phyloP scores from a whole-genome alignment of 2,797 vertebrate genomes.

The Darevskia mixta region DNA sequence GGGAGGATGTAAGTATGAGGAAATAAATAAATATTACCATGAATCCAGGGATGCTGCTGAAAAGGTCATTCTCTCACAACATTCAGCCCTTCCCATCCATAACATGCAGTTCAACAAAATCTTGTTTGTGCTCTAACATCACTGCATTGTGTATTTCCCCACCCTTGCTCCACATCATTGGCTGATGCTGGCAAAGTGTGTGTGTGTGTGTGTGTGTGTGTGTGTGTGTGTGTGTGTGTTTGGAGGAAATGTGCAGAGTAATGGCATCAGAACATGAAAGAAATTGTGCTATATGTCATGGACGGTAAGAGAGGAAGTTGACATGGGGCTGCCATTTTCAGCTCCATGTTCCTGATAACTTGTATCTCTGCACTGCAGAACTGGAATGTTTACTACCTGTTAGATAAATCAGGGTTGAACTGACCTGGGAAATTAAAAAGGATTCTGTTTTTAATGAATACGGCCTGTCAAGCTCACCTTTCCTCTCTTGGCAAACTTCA shows the following conservation, averaged over 20 bases:
- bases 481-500: conserved; percentile 87
- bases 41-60: neutral
- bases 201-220: neutral
- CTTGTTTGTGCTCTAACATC: neutral
- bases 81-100: neutral
- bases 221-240: neutral
- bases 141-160: neutral
- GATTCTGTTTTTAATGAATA: conserved; percentile 28
- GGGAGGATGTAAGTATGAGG: too few relatives aligned
- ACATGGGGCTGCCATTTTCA: neutral
- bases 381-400: conserved; percentile 3
- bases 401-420: conserved; percentile 28
- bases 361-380: neutral
- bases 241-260: neutral
- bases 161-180: neutral
- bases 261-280: neutral
- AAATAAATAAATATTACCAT: too few relatives aligned
- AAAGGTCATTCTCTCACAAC: neutral
- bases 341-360: neutral
- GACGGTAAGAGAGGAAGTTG: neutral
- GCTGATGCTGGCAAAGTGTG: neutral
- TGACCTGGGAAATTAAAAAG: neutral
- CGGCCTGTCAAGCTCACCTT: conserved; percentile 80
- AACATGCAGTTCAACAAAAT: neutral
- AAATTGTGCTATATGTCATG: neutral